Evolutionary conservation across 2,888 invertebrate genomes (phyloP).

Genomic region (Pteria penguin): DNA sequence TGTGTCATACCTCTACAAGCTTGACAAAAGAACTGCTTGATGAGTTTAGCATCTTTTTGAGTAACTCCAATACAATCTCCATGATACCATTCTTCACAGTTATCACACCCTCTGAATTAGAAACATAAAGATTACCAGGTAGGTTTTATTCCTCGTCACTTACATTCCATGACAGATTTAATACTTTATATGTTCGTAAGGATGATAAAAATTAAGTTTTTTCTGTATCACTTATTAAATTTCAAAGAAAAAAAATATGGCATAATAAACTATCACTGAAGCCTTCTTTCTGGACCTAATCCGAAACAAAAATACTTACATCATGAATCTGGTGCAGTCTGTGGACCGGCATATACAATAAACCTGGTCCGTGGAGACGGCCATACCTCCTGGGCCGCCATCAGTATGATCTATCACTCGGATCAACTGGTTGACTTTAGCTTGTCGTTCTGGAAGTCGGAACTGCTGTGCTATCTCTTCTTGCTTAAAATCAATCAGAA

Average conservation of each 20-base stretch:
- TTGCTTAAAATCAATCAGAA: not conserved
- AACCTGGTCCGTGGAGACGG: slow-evolving; percentile 50
- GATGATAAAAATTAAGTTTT: too few relatives aligned
- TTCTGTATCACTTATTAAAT: too few relatives aligned
- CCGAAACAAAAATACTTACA: too few relatives aligned
- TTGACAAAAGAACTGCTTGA: slow-evolving; percentile 94
- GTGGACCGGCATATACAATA: slow-evolving; percentile 97
- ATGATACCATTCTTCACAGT: slow-evolving; percentile 99
- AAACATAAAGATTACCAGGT: too few relatives aligned
- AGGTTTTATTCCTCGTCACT: too few relatives aligned
- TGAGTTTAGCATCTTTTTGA: slow-evolving; percentile 94
- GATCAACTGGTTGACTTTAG: slow-evolving; percentile 72
- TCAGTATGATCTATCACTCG: slow-evolving; percentile 68
- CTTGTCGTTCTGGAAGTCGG: slow-evolving; percentile 68
- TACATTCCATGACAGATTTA: too few relatives aligned
- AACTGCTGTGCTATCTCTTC: not conserved
- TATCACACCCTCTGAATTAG: slow-evolving; percentile 90
- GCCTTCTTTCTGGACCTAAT: too few relatives aligned
- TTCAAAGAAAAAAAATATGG: too few relatives aligned
- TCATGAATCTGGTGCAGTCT: slow-evolving; percentile 97
- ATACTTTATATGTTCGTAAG: too few relatives aligned
- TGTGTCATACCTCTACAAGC: slow-evolving; percentile 79
- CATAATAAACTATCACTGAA: too few relatives aligned
- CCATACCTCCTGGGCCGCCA: slow-evolving; percentile 48
- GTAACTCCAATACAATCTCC: slow-evolving; percentile 98